Conservation (phyloP, 2,113 vertebrate genomes). For the Aptenodytes forsteri region DNA sequence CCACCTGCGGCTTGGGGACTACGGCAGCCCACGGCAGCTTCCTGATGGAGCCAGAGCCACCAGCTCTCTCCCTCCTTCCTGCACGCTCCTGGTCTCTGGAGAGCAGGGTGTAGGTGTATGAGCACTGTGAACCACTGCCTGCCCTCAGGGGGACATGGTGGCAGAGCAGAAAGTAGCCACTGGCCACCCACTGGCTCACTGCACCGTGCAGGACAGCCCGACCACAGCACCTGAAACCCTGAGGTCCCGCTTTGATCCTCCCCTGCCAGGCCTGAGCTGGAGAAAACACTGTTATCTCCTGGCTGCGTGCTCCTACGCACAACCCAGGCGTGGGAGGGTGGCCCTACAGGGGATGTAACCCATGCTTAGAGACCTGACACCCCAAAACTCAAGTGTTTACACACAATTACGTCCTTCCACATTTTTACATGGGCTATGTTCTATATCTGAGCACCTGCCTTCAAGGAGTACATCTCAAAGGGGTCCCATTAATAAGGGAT, state of each 20-base stretch:
- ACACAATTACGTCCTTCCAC: not conserved
- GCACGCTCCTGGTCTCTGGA: not conserved
- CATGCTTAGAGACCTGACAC: not conserved
- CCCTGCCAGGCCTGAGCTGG: not conserved
- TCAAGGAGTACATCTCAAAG: not conserved
- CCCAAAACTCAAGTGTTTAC: not conserved
- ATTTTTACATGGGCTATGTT: not conserved
- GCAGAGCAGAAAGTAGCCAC: not conserved
- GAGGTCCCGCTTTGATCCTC: not conserved
- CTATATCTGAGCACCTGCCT: not conserved
- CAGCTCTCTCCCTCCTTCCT: not conserved
- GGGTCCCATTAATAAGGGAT: not conserved
- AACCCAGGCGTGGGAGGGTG: fast-evolving
- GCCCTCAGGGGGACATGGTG: not conserved
- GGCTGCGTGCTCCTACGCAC: not conserved
- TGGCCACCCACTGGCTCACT: not conserved
- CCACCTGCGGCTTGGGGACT: not conserved
- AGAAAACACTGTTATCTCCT: not conserved
- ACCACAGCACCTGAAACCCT: not conserved
- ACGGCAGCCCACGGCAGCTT: not conserved
- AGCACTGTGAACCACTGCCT: not conserved
- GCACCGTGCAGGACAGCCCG: fast-evolving
- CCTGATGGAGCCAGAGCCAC: not conserved
- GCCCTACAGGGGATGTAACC: not conserved
- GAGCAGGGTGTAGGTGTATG: not conserved